These are phyloP conservation scores for Dicyrtomina minuta DNA, from an alignment of 2,888 invertebrate genomes.

Conservation along the genomic window DNA sequence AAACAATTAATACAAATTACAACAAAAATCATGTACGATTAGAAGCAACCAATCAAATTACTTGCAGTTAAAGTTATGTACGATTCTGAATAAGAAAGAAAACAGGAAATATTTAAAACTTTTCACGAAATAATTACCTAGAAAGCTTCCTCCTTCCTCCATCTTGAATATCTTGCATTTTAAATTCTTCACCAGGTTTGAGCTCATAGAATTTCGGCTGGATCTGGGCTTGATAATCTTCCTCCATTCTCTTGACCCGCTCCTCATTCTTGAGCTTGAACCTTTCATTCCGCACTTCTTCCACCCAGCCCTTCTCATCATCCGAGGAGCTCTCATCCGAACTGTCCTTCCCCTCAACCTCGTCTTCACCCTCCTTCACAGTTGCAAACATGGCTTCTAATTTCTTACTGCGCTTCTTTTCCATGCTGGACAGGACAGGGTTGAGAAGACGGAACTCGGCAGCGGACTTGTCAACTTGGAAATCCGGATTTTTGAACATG, in stretches of 20 bases:
- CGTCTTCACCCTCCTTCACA: constrained; percentile 55
- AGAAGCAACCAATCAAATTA: too few relatives aligned
- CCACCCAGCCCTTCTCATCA: constrained; percentile 76
- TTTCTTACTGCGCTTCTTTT: constrained; percentile 68
- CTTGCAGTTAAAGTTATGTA: too few relatives aligned
- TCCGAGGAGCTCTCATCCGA: constrained; percentile 68
- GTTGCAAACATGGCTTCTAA: constrained; percentile 58
- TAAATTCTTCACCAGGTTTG: constrained; percentile 65
- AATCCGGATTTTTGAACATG: constrained; percentile 89
- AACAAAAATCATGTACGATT: background rate
- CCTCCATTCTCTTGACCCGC: constrained; percentile 57
- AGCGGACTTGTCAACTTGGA: constrained; percentile 81
- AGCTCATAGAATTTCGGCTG: constrained; percentile 66
- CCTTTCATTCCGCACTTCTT: constrained; percentile 77
- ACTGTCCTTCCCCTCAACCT: constrained; percentile 58
- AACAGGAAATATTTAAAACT: too few relatives aligned
- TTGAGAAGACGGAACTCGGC: constrained; percentile 83
- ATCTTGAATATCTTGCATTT: constrained; percentile 60
- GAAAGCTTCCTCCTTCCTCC: background rate
- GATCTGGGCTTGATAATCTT: constrained; percentile 29
- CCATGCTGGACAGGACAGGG: constrained; percentile 80
- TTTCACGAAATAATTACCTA: constrained; percentile 12
- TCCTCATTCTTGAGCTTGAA: constrained; percentile 65
- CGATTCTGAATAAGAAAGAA: too few relatives aligned
- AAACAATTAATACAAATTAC: background rate